A percentile compares a stretch with the other conserved stretches of the same genome.
Conservation (phyloP, 2,113 vertebrate genomes). For the Bucco capensis region DNA sequence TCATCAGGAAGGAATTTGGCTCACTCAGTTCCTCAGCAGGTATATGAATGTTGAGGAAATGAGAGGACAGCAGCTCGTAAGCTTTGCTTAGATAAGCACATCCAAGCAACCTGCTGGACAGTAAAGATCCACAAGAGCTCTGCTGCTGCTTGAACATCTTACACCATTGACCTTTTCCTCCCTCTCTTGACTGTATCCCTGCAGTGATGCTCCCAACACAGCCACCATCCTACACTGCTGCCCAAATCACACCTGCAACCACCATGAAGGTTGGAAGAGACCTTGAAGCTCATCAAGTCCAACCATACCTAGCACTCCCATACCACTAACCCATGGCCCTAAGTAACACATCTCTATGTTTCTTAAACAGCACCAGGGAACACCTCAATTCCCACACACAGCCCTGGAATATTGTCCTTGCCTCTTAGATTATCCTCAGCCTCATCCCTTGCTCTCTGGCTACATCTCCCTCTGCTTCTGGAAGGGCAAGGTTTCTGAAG, state of each 20-base stretch:
- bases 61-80: background rate
- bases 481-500: background rate
- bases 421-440: background rate
- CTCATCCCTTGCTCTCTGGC: background rate
- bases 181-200: background rate
- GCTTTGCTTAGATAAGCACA: slow-evolving; percentile 1
- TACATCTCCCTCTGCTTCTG: background rate
- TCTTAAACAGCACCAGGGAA: no score
- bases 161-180: background rate
- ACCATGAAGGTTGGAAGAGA: no score
- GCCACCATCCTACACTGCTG: background rate
- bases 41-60: background rate
- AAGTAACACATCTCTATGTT: no score
- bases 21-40: background rate
- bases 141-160: background rate
- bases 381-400: no score
- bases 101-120: background rate
- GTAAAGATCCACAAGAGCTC: background rate
- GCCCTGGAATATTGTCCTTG: background rate
- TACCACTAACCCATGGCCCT: no score
- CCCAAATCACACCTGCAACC: background rate
- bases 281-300: no score
- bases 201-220: background rate
- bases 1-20: background rate
- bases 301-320: no score